Conservation (phyloP, 2,113 vertebrate species). For the Bubo scandiacus region DNA sequence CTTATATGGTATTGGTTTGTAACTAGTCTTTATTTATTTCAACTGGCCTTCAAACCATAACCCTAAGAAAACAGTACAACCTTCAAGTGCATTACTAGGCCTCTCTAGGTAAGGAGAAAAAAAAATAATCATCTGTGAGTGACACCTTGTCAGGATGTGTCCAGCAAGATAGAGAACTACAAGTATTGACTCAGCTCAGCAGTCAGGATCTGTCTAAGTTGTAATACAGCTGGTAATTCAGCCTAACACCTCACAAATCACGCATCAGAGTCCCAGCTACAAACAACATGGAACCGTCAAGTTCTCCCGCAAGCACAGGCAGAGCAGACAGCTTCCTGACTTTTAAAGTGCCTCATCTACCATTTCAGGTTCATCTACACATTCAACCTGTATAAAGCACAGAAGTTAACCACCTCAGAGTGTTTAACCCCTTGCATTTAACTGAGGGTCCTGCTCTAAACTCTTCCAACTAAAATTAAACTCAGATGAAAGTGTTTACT, state of each 20-base stretch:
- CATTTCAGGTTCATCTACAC: background rate
- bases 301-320: background rate
- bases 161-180: background rate
- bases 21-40: background rate
- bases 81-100: background rate
- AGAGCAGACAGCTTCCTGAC: background rate
- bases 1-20: background rate
- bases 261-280: background rate
- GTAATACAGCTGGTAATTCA: background rate
- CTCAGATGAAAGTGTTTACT: background rate
- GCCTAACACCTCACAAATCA: background rate
- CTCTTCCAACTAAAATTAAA: background rate
- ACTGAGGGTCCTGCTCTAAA: background rate
- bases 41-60: background rate
- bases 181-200: background rate
- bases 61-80: background rate
- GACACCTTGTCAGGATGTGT: background rate
- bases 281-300: background rate
- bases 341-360: background rate
- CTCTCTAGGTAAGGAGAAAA: background rate
- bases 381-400: background rate
- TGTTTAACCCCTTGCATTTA: background rate
- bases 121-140: background rate
- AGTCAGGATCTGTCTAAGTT: background rate
- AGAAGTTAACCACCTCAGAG: background rate